These are phyloP conservation scores for Pagetopsis macropterus DNA, from an alignment of 2,797 vertebrate species.

Conservation along the genomic window DNA sequence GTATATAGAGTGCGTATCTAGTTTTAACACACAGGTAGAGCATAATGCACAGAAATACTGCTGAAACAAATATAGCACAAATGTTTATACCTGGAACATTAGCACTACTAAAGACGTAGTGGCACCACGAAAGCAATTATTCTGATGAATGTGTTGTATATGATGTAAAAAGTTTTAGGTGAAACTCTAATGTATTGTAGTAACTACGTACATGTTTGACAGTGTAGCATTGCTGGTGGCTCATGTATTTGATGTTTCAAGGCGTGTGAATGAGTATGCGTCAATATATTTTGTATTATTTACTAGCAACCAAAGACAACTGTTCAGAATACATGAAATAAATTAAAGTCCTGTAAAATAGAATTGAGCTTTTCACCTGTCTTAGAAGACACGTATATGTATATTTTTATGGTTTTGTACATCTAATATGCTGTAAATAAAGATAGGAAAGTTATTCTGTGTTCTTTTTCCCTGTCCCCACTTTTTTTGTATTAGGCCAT, in stretches of 20 bases:
- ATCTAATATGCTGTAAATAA: constrained; percentile 88
- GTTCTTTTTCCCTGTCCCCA: neutral
- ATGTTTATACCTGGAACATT: constrained; percentile 69
- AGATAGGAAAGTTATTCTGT: constrained; percentile 67
- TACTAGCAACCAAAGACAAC: constrained; percentile 72
- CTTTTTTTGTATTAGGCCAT: neutral
- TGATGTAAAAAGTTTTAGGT: constrained; percentile 84
- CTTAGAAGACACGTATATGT: constrained; percentile 79
- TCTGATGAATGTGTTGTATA: constrained; percentile 82
- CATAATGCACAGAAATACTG: constrained; percentile 52
- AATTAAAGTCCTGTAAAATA: constrained; percentile 69
- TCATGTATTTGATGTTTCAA: constrained; percentile 31
- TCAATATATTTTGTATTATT: constrained; percentile 36
- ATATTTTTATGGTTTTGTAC: constrained; percentile 86
- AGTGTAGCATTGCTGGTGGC: constrained; percentile 39
- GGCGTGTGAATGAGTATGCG: constrained; percentile 30
- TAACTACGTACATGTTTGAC: constrained; percentile 42
- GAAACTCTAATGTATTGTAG: constrained; percentile 73
- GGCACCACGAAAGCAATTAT: constrained; percentile 80
- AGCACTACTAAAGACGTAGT: constrained; percentile 78
- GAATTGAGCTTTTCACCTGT: constrained; percentile 66
- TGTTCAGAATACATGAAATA: constrained; percentile 38
- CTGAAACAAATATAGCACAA: constrained; percentile 72
- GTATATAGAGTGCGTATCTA: constrained; percentile 72
- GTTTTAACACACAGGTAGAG: constrained; percentile 71